A percentile compares a stretch with the other conserved stretches of the same genome.
Evolutionary conservation across 2,888 invertebrate genomes (phyloP).

Genomic region (Drosophila ustulata): DNA sequence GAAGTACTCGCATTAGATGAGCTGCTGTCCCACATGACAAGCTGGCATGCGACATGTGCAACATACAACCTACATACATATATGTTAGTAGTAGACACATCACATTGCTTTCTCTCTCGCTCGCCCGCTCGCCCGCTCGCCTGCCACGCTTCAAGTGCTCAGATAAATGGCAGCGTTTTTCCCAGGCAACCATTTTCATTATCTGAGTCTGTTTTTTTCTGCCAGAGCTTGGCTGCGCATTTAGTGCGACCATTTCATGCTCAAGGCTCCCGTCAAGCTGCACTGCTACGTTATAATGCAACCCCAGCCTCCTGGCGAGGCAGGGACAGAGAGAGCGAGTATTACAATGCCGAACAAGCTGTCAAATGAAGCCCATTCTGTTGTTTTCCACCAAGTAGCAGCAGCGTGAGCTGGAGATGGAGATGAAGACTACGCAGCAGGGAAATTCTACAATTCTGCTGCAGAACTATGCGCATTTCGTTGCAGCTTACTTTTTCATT

Average conservation of each 20-base stretch:
- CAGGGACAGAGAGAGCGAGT: slow-evolving; percentile 16
- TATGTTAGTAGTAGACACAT: background rate
- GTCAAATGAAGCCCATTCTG: slow-evolving; percentile 79
- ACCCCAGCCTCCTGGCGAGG: slow-evolving; percentile 26
- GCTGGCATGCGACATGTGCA: slow-evolving; percentile 25
- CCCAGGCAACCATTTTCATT: slow-evolving; percentile 61
- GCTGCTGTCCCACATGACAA: slow-evolving; percentile 40
- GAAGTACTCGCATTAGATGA: slow-evolving; percentile 24
- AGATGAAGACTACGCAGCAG: background rate
- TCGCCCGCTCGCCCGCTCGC: slow-evolving; percentile 3
- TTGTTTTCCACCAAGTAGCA: slow-evolving; percentile 37
- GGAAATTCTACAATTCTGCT: slow-evolving; percentile 47
- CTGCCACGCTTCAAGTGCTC: slow-evolving; percentile 46
- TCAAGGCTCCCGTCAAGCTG: slow-evolving; percentile 48
- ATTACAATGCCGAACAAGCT: slow-evolving; percentile 76
- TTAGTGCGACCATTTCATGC: slow-evolving; percentile 62
- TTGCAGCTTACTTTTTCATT: slow-evolving; percentile 62
- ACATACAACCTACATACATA: slow-evolving; percentile 21
- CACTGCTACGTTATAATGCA: slow-evolving; percentile 31
- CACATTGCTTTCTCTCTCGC: too few species aligned
- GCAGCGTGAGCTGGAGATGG: background rate
- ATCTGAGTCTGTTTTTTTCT: slow-evolving; percentile 47
- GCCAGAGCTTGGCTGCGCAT: slow-evolving; percentile 58
- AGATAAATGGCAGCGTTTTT: slow-evolving; percentile 61
- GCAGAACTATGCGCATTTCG: slow-evolving; percentile 71